Evolutionary conservation across 2,888 invertebrate genomes (phyloP).

Genomic region (Andrena camellia): DNA sequence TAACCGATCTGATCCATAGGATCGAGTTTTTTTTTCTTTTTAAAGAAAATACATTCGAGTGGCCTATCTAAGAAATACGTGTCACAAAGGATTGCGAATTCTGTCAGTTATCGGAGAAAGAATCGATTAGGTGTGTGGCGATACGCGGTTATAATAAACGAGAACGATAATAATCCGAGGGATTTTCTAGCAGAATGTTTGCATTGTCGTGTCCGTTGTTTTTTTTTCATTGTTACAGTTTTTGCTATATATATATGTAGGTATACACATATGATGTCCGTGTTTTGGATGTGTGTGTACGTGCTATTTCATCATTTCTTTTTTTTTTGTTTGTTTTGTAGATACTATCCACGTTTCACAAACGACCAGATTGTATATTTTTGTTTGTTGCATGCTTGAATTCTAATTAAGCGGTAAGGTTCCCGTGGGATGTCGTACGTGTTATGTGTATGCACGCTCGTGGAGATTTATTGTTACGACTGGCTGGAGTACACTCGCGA

Average conservation of each 20-base stretch:
- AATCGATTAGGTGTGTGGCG: background rate
- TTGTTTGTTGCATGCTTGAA: conserved; percentile 42
- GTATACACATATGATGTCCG: conserved; percentile 10
- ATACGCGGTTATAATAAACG: background rate
- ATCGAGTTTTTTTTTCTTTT: background rate
- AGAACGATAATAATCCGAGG: background rate
- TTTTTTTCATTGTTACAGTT: conserved; percentile 24
- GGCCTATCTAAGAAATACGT: conserved; percentile 2
- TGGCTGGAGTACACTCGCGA: background rate
- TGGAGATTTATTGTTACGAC: conserved; percentile 23
- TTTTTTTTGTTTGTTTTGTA: conserved; percentile 26
- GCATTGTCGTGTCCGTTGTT: conserved; percentile 31
- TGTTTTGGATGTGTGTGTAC: conserved; percentile 19
- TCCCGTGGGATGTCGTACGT: conserved; percentile 12
- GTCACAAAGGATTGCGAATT: background rate
- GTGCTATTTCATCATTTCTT: background rate
- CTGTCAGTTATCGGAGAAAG: background rate
- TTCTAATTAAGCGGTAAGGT: conserved; percentile 1
- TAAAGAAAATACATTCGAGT: conserved; percentile 2
- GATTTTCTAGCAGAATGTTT: conserved; percentile 32
- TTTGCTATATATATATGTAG: conserved; percentile 3
- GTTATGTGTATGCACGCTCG: conserved; percentile 30
- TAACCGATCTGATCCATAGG: background rate
- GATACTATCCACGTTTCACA: conserved; percentile 29
- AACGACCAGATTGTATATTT: conserved; percentile 31